Conservation (phyloP, 37 sponge, comb jelly and placozoan genomes). For the Cliona cf. orientalis region DNA sequence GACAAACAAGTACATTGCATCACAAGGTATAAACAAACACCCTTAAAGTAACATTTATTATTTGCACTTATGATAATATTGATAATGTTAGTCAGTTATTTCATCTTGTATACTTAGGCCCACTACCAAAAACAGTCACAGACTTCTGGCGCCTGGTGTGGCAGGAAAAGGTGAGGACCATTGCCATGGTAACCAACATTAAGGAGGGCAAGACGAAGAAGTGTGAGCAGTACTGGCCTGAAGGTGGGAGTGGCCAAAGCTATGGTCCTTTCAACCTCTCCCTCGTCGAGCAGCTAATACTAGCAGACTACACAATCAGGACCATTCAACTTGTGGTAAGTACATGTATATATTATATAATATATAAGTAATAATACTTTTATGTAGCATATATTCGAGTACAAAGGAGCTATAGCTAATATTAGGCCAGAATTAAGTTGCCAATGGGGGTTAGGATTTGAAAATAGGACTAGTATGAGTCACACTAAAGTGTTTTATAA, state of each 20-base stretch:
- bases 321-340: slow-evolving; percentile 24
- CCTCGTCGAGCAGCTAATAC: slow-evolving; percentile 19
- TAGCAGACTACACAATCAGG: slow-evolving; percentile 41
- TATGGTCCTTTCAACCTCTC: slow-evolving; percentile 45
- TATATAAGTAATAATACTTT: too few species aligned
- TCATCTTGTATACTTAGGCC: slow-evolving; percentile 6
- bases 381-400: too few species aligned
- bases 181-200: slow-evolving; percentile 52
- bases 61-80: too few species aligned
- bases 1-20: slow-evolving; percentile 33
- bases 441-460: too few species aligned
- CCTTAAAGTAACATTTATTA: too few species aligned
- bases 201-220: slow-evolving; percentile 33
- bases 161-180: slow-evolving; percentile 49
- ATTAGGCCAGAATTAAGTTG: too few species aligned
- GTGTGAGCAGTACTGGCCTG: slow-evolving; percentile 60
- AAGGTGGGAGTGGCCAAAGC: neutral
- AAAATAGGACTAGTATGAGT: too few species aligned
- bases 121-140: slow-evolving; percentile 21
- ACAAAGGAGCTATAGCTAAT: too few species aligned
- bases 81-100: too few species aligned
- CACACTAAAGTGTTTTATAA: too few species aligned
- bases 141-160: slow-evolving; percentile 60
- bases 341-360: neutral
- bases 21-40: slow-evolving; percentile 69